Evolutionary conservation across 2,888 invertebrate species (phyloP), one percentile per base, ranked within the genome.

Genomic region (Cyclophora punctaria): DNA sequence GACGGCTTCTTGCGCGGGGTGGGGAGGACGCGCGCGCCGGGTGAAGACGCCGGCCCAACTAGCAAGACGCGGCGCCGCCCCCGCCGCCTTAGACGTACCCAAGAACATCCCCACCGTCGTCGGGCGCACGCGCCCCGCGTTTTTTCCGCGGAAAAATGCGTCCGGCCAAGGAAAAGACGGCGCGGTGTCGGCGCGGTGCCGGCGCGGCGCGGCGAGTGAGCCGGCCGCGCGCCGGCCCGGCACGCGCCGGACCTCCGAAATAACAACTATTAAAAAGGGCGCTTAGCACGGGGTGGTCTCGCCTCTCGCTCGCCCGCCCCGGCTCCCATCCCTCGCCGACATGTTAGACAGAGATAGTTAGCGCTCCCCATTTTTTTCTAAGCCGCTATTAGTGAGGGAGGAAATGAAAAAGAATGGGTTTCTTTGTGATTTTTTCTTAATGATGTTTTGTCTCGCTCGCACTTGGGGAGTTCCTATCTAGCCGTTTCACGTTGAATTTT

Each of bases 111-210:
- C 87, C 85, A 75, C 84, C 83, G 82, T 56, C 71, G 75, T 65
- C 73, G 84, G 78, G 86, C 87, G 88, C 88, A 82, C 77, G 88
- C 87, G 87, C 87, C 83, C 82, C 71, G 75, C 81, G 85, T 79
- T 84, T 86, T 86, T 86, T 85, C 86, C 84, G 84, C 84, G 84
- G 88, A 89, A 88, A 89, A 89, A 86, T 85, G 84, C 81, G 85
- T 78, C 83, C 85, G 86, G 82, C 80, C 80, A 84, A 87, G 87
- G 81, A 85, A 82, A 83, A 83, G 85, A 83, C 83, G 79, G 71
- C 71, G 75, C 79, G 76, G 72, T 71, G 71, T 70, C 76, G 73
- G 64, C 70, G 66, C 57, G 64, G 20, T 20, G 20, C 20, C 71
- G 66, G 59, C 67, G 64, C 58, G 66, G 66, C 33, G 61, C 65